Evolutionary conservation across 2,113 vertebrate species (phyloP).

Genomic region (Apaloderma vittatum): DNA sequence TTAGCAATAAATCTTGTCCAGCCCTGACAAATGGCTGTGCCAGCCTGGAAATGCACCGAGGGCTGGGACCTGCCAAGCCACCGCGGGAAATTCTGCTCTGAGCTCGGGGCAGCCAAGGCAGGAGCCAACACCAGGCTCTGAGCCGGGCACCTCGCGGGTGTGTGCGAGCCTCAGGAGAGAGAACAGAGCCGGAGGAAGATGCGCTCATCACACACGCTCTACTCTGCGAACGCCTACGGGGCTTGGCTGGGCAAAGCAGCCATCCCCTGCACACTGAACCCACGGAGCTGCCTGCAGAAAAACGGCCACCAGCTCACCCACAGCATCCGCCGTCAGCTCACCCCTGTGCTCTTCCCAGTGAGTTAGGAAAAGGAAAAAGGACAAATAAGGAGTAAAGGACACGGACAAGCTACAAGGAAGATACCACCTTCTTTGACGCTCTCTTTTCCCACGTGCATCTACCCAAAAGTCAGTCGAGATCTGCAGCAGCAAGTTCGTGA

Average conservation of each 20-base stretch:
- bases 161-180: background rate
- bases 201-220: accelerated
- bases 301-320: background rate
- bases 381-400: too few relatives aligned
- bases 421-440: too few relatives aligned
- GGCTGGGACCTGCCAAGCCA: background rate
- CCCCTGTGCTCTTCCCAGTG: background rate
- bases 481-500: background rate
- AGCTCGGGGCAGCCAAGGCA: background rate
- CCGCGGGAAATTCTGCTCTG: background rate
- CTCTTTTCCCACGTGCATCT: background rate
- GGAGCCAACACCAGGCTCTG: background rate
- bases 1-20: background rate
- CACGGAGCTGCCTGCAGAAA: background rate
- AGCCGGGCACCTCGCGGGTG: background rate
- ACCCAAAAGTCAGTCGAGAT: background rate
- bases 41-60: background rate
- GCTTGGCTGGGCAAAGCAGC: too few relatives aligned
- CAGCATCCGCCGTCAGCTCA: background rate
- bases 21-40: background rate
- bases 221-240: background rate
- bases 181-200: background rate
- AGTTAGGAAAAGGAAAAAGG: too few relatives aligned
- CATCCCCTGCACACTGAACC: accelerated
- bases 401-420: background rate